Conservation (phyloP, 1,140 invertebrate genomes). For the Pomacea maculata region DNA sequence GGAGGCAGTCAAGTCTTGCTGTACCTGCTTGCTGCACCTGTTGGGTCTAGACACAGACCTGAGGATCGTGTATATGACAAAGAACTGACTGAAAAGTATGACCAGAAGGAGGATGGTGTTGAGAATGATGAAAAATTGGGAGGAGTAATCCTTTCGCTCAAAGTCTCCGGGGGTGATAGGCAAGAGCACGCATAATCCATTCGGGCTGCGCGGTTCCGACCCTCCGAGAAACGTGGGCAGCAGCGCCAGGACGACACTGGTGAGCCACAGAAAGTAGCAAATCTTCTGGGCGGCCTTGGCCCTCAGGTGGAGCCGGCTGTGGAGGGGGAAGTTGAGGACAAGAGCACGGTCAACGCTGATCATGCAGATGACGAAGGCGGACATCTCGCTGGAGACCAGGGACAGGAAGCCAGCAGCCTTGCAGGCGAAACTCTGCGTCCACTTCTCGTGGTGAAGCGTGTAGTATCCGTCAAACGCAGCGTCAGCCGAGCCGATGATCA, state of each 20-base stretch:
- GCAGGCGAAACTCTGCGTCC: slow-evolving; percentile 40
- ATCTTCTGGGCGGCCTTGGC: slow-evolving; percentile 4
- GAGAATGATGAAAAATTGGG: slow-evolving; percentile 33
- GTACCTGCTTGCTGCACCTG: background rate
- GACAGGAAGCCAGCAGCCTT: slow-evolving; percentile 43
- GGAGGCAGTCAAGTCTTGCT: slow-evolving; percentile 28
- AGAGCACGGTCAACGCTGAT: slow-evolving; percentile 36
- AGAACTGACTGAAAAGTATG: slow-evolving; percentile 30
- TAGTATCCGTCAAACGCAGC: slow-evolving; percentile 40
- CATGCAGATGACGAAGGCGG: slow-evolving; percentile 41
- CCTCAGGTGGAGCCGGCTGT: slow-evolving; percentile 7
- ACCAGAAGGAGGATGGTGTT: slow-evolving; percentile 35
- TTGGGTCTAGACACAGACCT: background rate
- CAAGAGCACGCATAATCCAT: background rate
- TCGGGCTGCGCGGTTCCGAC: no score
- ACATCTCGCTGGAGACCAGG: slow-evolving; percentile 44
- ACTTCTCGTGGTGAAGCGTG: slow-evolving; percentile 33
- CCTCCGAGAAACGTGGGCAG: no score
- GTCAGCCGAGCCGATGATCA: slow-evolving; percentile 50
- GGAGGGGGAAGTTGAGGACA: slow-evolving; percentile 47
- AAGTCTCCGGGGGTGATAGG: slow-evolving; percentile 25
- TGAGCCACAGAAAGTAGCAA: no score
- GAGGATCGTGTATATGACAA: slow-evolving; percentile 11
- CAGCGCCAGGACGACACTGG: no score
- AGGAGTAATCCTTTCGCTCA: slow-evolving; percentile 34